These are phyloP conservation scores for Argyra leucocephala DNA, from an alignment of 2,888 invertebrate species.

Conservation along the genomic window DNA sequence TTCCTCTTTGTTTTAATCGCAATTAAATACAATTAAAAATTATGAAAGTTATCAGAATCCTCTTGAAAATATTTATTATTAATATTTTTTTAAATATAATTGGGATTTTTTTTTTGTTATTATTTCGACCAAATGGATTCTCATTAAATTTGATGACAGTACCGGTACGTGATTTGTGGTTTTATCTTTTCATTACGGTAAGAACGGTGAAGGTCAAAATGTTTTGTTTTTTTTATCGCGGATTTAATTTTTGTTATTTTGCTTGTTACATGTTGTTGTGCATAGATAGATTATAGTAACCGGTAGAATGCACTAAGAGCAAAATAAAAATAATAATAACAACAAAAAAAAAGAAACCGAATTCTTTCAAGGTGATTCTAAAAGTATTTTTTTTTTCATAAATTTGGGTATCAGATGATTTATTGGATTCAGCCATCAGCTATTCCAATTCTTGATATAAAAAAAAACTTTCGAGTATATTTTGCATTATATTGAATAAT, in stretches of 20 bases:
- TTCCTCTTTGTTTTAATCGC: no score
- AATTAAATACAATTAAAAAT: no score
- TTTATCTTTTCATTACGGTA: neutral
- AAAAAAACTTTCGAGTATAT: no score
- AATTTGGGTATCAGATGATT: neutral
- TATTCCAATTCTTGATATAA: no score
- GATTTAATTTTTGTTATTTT: no score
- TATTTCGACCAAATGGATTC: neutral
- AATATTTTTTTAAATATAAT: no score
- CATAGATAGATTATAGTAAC: neutral
- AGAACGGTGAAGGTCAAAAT: neutral
- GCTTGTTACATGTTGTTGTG: no score
- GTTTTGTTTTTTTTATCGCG: neutral
- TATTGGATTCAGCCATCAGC: neutral
- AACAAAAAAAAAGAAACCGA: neutral
- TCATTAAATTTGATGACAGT: neutral
- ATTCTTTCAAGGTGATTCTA: neutral
- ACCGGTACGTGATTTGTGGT: neutral
- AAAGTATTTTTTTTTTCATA: neutral
- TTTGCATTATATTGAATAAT: no score
- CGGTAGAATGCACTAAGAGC: neutral
- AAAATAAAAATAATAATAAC: neutral
- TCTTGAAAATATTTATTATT: no score
- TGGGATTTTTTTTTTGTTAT: no score
- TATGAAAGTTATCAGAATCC: no score